phyloP scores from a whole-genome alignment of 2,888 invertebrate genomes.

The Drosophila conformis region DNA sequence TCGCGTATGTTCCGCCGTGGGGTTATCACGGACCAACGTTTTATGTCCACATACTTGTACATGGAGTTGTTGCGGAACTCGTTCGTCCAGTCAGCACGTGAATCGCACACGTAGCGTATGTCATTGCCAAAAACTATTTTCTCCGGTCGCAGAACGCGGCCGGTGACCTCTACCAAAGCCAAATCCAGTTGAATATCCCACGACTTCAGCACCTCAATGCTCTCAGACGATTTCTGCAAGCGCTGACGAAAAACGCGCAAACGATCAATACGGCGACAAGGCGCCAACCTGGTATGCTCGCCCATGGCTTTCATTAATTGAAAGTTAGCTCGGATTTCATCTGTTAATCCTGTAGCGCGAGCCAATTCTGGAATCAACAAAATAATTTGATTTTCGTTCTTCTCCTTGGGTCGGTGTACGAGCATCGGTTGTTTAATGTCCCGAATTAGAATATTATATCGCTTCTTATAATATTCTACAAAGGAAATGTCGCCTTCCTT shows the following conservation, averaged over 20 bases:
- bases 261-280: slow-evolving; percentile 88
- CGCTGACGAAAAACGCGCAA: slow-evolving; percentile 89
- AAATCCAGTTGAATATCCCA: slow-evolving; percentile 91
- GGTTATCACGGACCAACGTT: slow-evolving; percentile 84
- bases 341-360: slow-evolving; percentile 92
- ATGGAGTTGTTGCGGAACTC: too few relatives aligned
- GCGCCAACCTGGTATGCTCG: slow-evolving; percentile 90
- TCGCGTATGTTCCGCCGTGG: slow-evolving; percentile 75
- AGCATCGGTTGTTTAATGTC: slow-evolving; percentile 91
- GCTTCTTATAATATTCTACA: slow-evolving; percentile 88
- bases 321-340: slow-evolving; percentile 88
- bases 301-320: slow-evolving; percentile 35
- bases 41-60: slow-evolving; percentile 65
- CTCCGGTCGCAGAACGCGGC: slow-evolving; percentile 88
- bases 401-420: slow-evolving; percentile 89
- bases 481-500: slow-evolving; percentile 87
- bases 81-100: too few relatives aligned
- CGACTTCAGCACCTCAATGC: slow-evolving; percentile 87
- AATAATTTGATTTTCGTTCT: slow-evolving; percentile 89
- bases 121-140: slow-evolving; percentile 86
- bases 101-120: slow-evolving; percentile 51
- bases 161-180: slow-evolving; percentile 88
- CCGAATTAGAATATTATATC: slow-evolving; percentile 88
- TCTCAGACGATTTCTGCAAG: slow-evolving; percentile 86
- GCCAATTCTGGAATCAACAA: slow-evolving; percentile 94